Percentiles rank a stretch among this genome's conserved stretches.
phyloP scores from a whole-genome alignment of 2,888 invertebrate species.

The Drosophila borborema region DNA sequence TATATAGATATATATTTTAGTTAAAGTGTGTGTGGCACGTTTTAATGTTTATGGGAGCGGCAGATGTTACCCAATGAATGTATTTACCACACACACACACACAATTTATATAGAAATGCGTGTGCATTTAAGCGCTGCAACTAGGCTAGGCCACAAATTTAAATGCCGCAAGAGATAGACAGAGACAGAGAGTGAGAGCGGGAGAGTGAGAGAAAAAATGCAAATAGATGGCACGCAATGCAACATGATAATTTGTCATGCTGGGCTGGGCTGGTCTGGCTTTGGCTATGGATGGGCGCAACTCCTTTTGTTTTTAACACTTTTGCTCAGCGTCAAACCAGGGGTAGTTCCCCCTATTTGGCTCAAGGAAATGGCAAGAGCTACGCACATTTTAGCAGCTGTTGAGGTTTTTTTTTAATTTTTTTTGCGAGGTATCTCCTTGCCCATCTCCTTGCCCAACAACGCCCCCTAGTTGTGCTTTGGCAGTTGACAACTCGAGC shows the following conservation, averaged over 20 bases:
- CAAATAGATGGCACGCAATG: conserved; percentile 67
- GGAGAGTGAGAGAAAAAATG: conserved; percentile 55
- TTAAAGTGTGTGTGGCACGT: conserved; percentile 45
- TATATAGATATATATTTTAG: conserved; percentile 22
- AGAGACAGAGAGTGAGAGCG: neutral
- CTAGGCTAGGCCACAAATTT: conserved; percentile 54
- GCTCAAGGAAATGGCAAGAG: conserved; percentile 59
- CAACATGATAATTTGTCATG: conserved; percentile 68
- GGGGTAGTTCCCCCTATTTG: conserved; percentile 53
- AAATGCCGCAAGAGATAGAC: conserved; percentile 32
- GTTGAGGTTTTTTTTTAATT: conserved; percentile 61
- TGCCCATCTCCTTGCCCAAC: too few relatives aligned
- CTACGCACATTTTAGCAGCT: conserved; percentile 80
- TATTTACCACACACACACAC: conserved; percentile 13
- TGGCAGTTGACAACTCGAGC: conserved; percentile 62
- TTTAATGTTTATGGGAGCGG: conserved; percentile 38
- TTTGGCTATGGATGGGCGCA: conserved; percentile 14
- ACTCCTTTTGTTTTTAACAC: conserved; percentile 80
- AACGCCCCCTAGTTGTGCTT: neutral
- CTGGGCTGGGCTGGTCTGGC: neutral
- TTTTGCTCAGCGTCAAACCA: conserved; percentile 51
- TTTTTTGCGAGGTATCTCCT: conserved; percentile 12
- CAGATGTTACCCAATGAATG: conserved; percentile 68
- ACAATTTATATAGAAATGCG: neutral
- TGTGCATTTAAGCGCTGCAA: conserved; percentile 30